phyloP scores from a whole-genome alignment of 1,140 invertebrate genomes.

The Rhopalosiphum maidis region DNA sequence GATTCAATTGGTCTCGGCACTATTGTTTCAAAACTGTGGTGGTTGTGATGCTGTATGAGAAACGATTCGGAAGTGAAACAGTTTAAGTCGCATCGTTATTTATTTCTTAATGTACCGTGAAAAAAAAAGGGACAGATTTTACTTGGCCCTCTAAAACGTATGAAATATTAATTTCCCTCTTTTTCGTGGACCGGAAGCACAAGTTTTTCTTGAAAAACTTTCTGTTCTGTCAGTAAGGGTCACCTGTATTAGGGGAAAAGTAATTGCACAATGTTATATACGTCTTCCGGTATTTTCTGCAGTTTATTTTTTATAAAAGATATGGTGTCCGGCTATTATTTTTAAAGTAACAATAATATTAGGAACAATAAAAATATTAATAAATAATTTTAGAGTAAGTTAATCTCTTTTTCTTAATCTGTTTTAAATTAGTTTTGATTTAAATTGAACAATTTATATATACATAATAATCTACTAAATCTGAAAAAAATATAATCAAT shows the following conservation, averaged over 20 bases:
- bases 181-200: slow-evolving; percentile 39
- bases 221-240: slow-evolving; percentile 46
- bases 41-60: neutral
- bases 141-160: slow-evolving; percentile 10
- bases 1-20: neutral
- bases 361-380: neutral
- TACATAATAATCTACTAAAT: neutral
- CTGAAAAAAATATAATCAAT: neutral
- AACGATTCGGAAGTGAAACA: slow-evolving; percentile 32
- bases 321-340: neutral
- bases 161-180: slow-evolving; percentile 57
- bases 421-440: neutral
- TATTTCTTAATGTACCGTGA: slow-evolving; percentile 58
- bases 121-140: slow-evolving; percentile 50
- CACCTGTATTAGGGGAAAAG: slow-evolving; percentile 42
- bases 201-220: slow-evolving; percentile 50
- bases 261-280: slow-evolving; percentile 35
- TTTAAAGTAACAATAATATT: neutral
- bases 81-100: slow-evolving; percentile 49
- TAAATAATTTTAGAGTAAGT: neutral
- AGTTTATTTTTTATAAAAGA: slow-evolving; percentile 14
- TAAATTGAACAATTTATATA: neutral
- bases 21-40: neutral
- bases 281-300: slow-evolving; percentile 44
- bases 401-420: neutral